Evolutionary conservation across 1,140 invertebrate genomes (phyloP).

Genomic region (Bacillus rossius): DNA sequence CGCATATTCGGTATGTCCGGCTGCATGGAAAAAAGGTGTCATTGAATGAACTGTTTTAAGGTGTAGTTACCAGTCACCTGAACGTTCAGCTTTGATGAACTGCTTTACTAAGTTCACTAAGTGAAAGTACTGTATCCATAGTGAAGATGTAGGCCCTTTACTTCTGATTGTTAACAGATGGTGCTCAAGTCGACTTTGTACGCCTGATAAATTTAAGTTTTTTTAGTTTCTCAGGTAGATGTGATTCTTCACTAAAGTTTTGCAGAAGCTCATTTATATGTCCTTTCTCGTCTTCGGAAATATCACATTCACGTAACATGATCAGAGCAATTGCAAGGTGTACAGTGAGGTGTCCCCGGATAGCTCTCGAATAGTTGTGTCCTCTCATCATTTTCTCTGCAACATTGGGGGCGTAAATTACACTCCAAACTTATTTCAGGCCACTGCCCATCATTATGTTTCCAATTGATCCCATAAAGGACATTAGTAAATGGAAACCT

Average conservation of each 20-base stretch:
- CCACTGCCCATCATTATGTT: constrained; percentile 39
- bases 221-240: too few relatives aligned
- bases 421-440: constrained; percentile 30
- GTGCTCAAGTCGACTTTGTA: too few relatives aligned
- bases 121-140: constrained; percentile 43
- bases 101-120: constrained; percentile 35
- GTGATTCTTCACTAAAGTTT: too few relatives aligned
- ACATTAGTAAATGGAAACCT: constrained; percentile 20
- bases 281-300: too few relatives aligned
- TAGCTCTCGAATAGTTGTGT: constrained; percentile 38
- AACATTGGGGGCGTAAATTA: constrained; percentile 30
- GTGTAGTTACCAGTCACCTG: constrained; percentile 33
- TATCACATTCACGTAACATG: too few relatives aligned
- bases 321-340: too few relatives aligned
- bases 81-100: constrained; percentile 39
- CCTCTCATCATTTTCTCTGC: constrained; percentile 37
- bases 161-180: constrained; percentile 20
- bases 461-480: constrained; percentile 34
- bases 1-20: constrained; percentile 37
- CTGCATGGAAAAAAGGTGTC: constrained; percentile 40
- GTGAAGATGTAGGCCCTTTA: constrained; percentile 35
- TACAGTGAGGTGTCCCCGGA: constrained; percentile 33
- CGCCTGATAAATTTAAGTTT: too few relatives aligned
- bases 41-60: constrained; percentile 34
- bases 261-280: too few relatives aligned